phyloP scores from a whole-genome alignment of 2,113 vertebrate species.

The Dascyllus trimaculatus region DNA sequence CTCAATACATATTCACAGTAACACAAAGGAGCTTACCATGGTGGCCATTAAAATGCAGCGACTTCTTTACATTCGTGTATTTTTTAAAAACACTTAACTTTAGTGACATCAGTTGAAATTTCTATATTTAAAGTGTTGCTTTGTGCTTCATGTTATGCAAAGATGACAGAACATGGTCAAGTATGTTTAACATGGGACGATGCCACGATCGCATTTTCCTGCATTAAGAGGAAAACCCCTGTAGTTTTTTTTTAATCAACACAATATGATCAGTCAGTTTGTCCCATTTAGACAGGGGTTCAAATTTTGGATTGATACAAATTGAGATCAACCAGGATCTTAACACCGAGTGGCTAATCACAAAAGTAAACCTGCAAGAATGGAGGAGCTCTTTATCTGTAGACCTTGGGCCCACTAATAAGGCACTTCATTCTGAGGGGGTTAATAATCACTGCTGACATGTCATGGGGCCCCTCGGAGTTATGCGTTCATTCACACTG shows the following conservation, averaged over 20 bases:
- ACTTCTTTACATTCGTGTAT: background rate
- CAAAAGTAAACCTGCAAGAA: conserved; percentile 30
- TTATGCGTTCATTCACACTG: conserved; percentile 50
- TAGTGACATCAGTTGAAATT: too few species aligned
- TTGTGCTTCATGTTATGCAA: background rate
- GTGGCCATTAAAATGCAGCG: background rate
- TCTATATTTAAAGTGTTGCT: too few species aligned
- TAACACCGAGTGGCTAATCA: conserved; percentile 7
- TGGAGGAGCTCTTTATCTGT: conserved; percentile 42
- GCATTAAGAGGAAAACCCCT: background rate
- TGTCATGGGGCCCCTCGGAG: conserved; percentile 52
- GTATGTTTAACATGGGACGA: background rate
- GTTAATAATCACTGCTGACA: conserved; percentile 65
- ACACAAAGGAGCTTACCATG: background rate
- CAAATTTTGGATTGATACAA: background rate
- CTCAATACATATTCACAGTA: background rate
- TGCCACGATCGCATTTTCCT: background rate
- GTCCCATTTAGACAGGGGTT: background rate
- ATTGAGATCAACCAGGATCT: conserved; percentile 5
- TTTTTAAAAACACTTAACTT: too few species aligned
- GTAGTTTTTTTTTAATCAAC: conserved; percentile 5
- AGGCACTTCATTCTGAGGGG: conserved; percentile 38
- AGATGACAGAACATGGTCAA: background rate
- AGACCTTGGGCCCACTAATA: conserved; percentile 35
- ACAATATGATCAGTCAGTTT: background rate